Conservation (phyloP, 2,113 vertebrate species). For the Tonatia bakeri region DNA sequence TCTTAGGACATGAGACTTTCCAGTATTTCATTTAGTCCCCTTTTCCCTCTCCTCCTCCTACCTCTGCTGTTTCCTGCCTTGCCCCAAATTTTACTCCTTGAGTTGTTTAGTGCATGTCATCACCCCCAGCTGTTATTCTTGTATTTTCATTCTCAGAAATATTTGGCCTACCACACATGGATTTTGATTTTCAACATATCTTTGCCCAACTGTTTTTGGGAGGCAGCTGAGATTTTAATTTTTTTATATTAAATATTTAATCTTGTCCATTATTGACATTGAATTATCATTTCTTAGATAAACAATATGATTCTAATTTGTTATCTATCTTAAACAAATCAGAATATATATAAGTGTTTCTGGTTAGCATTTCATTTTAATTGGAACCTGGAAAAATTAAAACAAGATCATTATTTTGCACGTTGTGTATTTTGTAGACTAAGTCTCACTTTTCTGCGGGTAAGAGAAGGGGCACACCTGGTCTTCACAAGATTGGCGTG, state of each 20-base stretch:
- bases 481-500: not conserved
- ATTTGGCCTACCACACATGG: not conserved
- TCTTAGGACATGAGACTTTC: not conserved
- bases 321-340: not conserved
- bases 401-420: not conserved
- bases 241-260: slow-evolving; percentile 15
- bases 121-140: not conserved
- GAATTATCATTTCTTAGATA: not conserved
- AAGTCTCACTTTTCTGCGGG: not conserved
- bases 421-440: not conserved
- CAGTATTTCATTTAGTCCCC: not conserved
- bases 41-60: not conserved
- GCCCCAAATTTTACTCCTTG: not conserved
- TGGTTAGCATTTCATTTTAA: slow-evolving; percentile 2
- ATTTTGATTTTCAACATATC: not conserved
- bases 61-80: not conserved
- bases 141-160: not conserved
- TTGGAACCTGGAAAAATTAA: not conserved
- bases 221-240: not conserved
- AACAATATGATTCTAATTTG: not conserved
- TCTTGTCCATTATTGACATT: not conserved
- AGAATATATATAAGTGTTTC: not conserved
- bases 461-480: not conserved
- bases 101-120: not conserved
- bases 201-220: not conserved